Evolutionary conservation across 2,797 vertebrate genomes (phyloP).

Genomic region (Hippopotamyrus pictus): DNA sequence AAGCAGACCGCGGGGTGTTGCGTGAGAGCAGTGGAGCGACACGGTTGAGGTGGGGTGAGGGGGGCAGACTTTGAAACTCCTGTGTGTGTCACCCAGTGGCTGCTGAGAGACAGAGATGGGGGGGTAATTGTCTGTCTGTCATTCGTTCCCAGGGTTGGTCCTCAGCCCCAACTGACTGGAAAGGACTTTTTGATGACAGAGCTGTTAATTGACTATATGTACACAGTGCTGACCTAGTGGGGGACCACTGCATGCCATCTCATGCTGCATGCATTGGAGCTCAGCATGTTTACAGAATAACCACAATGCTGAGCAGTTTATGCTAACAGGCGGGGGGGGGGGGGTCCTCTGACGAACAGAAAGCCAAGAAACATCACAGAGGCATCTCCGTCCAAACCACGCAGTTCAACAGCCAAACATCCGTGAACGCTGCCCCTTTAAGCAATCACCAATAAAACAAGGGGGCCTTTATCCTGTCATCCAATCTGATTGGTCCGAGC

Average conservation of each 20-base stretch:
- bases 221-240: background rate
- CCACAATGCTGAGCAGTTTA: background rate
- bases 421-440: background rate
- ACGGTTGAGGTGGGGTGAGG: background rate
- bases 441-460: slow-evolving; percentile 8
- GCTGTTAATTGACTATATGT: background rate
- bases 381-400: background rate
- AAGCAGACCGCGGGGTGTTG: background rate
- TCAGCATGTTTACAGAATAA: slow-evolving; percentile 15
- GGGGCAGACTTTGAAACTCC: background rate
- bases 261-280: background rate
- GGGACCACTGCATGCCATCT: background rate
- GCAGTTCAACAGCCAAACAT: background rate
- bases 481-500: background rate
- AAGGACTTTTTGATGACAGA: background rate
- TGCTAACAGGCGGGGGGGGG: background rate
- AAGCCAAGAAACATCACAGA: background rate
- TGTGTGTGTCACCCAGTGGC: background rate
- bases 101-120: background rate
- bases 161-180: background rate
- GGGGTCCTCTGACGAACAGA: background rate
- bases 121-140: background rate
- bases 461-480: background rate
- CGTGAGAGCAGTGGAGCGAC: background rate
- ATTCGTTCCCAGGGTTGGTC: background rate